Base-by-base conservation (phyloP, 2,113 vertebrate species). In the Rousettus leschenaultii region DNA sequence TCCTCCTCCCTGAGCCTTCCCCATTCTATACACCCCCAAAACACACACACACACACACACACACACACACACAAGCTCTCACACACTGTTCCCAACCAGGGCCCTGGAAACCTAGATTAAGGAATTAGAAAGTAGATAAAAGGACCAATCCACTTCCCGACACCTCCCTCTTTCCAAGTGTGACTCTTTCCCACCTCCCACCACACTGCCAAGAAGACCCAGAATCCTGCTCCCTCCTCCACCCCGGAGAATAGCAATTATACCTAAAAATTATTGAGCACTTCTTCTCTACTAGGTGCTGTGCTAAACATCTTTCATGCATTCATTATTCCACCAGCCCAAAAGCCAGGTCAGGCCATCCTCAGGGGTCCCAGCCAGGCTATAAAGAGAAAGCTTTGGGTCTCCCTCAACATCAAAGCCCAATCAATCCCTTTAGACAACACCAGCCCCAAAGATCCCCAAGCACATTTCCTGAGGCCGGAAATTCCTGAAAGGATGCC, bases 61-160 rank as follows among this genome's bases (percentile, higher is more conserved):
- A 33, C 70, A 68, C 57, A 16, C 28, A 28, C 6, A 0, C 9
- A 26, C 1, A 1, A 2, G 21, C 2, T 5, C 14, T 40, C 45
- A 55, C 19, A 33, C 21, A 45, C 57, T 19, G 74, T 89, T 94
- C 89, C 66, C 45, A 91, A 38, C 21, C 33, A 63, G 30, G 40
- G 33, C 35, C 18, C 35, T 48, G 4, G 22, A 94, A 80, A n/a
- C 10, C 59, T 79, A 75, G 13, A 38, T 89, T 35, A 75, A 48
- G 45, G 33, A 94, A 83, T 88, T 65, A 92, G 53, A 48, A 82
- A 89, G 48, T 57, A 83, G 43, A 70, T 57, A 65, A 82, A 82
- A 57, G 30, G 43, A 78, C 9, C 13, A 30, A 24, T 48, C 38
- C 13, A 30, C 18, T 65, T 5, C 22, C 13, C 30, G 19, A 19